These are phyloP conservation scores for Calliopum simillimum DNA, from an alignment of 2,888 invertebrate species.

Conservation along the genomic window DNA sequence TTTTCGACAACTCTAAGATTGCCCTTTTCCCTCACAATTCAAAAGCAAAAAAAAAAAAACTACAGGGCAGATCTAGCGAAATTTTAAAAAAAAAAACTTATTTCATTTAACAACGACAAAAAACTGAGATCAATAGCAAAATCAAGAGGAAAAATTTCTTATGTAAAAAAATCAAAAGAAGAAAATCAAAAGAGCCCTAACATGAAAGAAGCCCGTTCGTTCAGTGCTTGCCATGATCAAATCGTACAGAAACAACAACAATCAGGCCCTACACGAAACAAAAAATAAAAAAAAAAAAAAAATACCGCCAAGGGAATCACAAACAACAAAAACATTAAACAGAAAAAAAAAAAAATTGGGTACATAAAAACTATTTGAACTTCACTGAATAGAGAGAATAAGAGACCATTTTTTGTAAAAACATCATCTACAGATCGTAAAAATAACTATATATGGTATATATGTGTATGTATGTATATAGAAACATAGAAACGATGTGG, in stretches of 20 bases:
- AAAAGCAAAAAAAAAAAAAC: too few relatives aligned
- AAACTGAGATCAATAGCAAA: neutral
- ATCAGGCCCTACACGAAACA: slow-evolving; percentile 24
- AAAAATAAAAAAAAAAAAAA: slow-evolving; percentile 11
- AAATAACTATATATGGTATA: neutral
- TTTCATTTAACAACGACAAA: too few relatives aligned
- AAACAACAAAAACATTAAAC: slow-evolving; percentile 22
- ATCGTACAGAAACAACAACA: slow-evolving; percentile 23
- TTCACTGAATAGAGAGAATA: slow-evolving; percentile 37
- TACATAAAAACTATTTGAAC: slow-evolving; percentile 28
- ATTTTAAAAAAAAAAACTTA: too few relatives aligned
- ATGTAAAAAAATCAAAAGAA: slow-evolving; percentile 37
- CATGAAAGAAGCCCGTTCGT: slow-evolving; percentile 19
- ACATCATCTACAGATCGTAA: neutral
- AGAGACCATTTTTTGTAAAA: slow-evolving; percentile 43
- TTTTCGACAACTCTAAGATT: too few relatives aligned
- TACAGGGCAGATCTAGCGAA: too few relatives aligned
- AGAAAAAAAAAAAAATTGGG: too few relatives aligned
- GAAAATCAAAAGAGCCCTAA: slow-evolving; percentile 38
- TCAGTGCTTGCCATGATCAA: slow-evolving; percentile 28
- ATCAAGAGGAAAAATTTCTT: slow-evolving; percentile 31
- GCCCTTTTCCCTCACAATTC: too few relatives aligned
- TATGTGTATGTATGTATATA: neutral
- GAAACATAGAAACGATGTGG: neutral
- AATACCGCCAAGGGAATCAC: neutral